Evolutionary conservation across 2,113 vertebrate species (phyloP).

Genomic region (Saguinus imperator): DNA sequence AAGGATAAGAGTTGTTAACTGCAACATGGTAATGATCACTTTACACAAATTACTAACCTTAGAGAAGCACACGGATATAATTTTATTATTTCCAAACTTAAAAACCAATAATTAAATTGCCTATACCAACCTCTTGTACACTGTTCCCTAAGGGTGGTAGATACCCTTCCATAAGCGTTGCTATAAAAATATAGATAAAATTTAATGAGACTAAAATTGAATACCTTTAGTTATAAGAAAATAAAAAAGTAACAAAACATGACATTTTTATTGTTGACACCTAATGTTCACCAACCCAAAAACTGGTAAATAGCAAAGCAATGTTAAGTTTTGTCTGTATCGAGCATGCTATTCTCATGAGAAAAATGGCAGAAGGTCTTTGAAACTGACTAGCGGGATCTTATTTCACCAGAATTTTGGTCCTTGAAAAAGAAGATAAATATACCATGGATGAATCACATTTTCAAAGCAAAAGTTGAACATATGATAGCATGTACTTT

Average conservation of each 20-base stretch:
- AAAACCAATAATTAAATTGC: slow-evolving; percentile 43
- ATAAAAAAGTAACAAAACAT: background rate
- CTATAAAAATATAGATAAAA: slow-evolving; percentile 4
- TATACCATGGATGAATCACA: background rate
- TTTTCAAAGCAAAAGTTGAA: background rate
- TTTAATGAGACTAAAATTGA: background rate
- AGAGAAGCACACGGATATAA: slow-evolving; percentile 38
- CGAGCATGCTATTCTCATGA: background rate
- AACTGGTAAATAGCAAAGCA: background rate
- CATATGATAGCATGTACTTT: background rate
- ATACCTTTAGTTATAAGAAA: background rate
- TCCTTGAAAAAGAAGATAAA: background rate
- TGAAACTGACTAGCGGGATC: background rate
- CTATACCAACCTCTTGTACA: background rate
- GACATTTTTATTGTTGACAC: background rate
- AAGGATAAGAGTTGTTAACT: slow-evolving; percentile 58
- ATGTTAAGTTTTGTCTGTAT: background rate
- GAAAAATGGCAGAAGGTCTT: background rate
- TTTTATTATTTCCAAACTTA: slow-evolving; percentile 59
- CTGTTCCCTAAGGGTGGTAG: background rate
- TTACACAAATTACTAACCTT: slow-evolving; percentile 43
- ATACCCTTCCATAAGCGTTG: background rate
- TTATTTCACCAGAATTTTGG: background rate
- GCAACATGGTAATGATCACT: slow-evolving; percentile 51
- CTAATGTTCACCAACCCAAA: slow-evolving; percentile 3